Evolutionary conservation across 2,113 vertebrate genomes (phyloP), one percentile per base, ranked within the genome.

Genomic region (Heptranchias perlo): DNA sequence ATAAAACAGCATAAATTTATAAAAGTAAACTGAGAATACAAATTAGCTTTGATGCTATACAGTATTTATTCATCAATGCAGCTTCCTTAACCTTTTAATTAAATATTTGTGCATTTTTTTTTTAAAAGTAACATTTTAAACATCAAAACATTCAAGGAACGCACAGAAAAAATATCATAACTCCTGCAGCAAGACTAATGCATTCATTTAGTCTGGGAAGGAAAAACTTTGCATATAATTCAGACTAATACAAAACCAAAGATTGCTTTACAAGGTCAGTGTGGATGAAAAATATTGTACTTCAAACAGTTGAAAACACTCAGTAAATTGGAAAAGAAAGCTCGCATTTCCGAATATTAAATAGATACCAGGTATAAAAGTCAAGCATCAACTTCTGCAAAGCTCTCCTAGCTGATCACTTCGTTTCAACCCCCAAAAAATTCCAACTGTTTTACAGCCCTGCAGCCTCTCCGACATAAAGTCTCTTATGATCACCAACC

Each of bases 71-170:
- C 54, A 58, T 18, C 87, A 91, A 10, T 89, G 31, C 31, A 91
- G 87, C 54, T 61, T 58, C 86, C 47, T 52, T 31, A 89, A 89
- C 86, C 54, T 10, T 31, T 58, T n/a, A 91, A 89, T 54, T 89
- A 89, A 91, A 91, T 91, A 91, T 61, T 58, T 61, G 11, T 91
- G 52, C 49, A 91, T 91, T 87, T 86, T 6, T 31, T 89, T 91
- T 91, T 35, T 58, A 58, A n/a, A 91, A 1, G 10, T 31, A 91
- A 61, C 14, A 91, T 91, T 61, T 91, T n/a, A 13, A 61, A 58
- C 52, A 58, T 91, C 52, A 61, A 54, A 89, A 52, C 49, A 31
- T 31, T 89, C 47, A 91, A n/a, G 31, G 35, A 91, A 61, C 52
- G n/a, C 54, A 91, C 52, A 61, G 44, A 82, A 78, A 39, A 82